Evolutionary conservation across 2,888 invertebrate genomes (phyloP), one percentile per base, ranked within the genome.

Genomic region (Drosophila birchii): DNA sequence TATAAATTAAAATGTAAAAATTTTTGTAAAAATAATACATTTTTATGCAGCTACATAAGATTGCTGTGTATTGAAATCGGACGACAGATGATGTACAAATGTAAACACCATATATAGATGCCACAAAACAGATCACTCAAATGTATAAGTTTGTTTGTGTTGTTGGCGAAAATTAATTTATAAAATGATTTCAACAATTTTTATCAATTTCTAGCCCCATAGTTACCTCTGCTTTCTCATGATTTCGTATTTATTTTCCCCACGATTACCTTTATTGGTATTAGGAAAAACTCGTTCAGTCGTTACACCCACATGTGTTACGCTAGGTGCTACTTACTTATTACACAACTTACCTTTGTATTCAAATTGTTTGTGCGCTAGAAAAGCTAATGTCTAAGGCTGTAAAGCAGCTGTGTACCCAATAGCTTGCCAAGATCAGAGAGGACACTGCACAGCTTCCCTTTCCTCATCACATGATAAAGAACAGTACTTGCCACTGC

Each of bases 321-420:
- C 41, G 18, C 14, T 47, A 16, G 20, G 23, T 16, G 16, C 34
- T 26, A 26, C 5, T 8, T 36, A 12, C 32, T 61, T 26, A 26
- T 41, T 49, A 23, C 34, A 36, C n/a, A 23, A 26, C 47, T 43
- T 51, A 51, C 43, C 36, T 61, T 41, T 34, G 59, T 64, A 49
- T 64, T 62, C 12, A 41, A 26, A 61, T 49, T 61, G 18, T 20
- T 29, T 49, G 18, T 49, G 14, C 23, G 12, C 32, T 38, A 14
- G n/a, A 29, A 29, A 53, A 20, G 14, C 9, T 5, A 26, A 14
- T 36, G 26, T 16, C 20, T 8, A 51, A 20, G 12, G 23, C 14
- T 23, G 14, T 11, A n/a, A n/a, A 20, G 29, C 63, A 63, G 47
- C 63, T 63, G 63, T 34, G 39, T 39, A 63, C 16, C 32, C 26